Base-by-base conservation (phyloP, 2,888 invertebrate species). In the Quadroppia sp. region DNA sequence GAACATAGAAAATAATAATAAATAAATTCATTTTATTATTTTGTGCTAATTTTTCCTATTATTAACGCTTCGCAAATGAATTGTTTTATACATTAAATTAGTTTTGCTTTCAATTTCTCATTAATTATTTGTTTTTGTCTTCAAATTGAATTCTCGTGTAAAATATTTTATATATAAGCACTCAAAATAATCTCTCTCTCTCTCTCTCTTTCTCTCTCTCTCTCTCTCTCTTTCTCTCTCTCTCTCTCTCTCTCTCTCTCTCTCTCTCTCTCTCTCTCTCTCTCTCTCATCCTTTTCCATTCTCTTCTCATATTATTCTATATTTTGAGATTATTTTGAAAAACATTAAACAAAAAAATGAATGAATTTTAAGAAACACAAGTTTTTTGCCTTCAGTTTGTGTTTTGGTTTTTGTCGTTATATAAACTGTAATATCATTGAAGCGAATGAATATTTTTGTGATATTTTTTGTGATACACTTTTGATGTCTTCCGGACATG, bases 231-330 rank as follows among this genome's bases (percentile, higher is more conserved):
- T n/a, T n/a, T 42, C 15, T 42, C 42, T 11, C 7, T 42, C 42
- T 42, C 42, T 42, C 42, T 42, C 42, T 42, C 42, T 42, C 42
- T 53, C 53, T 53, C 53, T 4, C 53, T 53, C 53, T 53, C 53
- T 20, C 53, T 53, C 53, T 53, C 53, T 53, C 53, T 53, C 53
- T 53, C 7, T 53, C 53, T 20, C 53, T 53, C 53, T 20, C 53
- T 53, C 53, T 53, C 53, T 53, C 53, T 53, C 53, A 3, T 23
- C 11, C 20, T 53, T 23, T 53, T 23, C 23, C 53, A 20, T n/a
- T 20, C 23, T 53, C 23, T 45, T n/a, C 45, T 3, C 3, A 17
- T 45, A 2, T 45, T 45, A 45, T 11, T 40, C 40, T 40, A 13
- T 9, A 40, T 40, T 40, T 40, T 40, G 6, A 40, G 6, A 9